Conservation (phyloP, 2,113 vertebrate species). For the Megaceryle torquata region DNA sequence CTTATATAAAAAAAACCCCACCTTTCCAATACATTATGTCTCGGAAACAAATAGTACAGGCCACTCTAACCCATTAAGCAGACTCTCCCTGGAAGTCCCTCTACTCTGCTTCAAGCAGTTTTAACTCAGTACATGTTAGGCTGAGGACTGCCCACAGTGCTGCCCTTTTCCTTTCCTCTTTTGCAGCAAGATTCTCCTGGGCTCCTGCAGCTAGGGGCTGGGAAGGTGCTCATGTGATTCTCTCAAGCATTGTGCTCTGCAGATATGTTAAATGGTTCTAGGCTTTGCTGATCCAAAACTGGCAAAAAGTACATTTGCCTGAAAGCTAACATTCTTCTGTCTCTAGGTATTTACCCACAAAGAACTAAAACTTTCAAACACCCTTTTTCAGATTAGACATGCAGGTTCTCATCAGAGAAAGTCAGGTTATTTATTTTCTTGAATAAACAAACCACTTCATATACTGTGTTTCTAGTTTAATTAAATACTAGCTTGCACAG, state of each 20-base stretch:
- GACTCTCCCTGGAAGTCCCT: not conserved
- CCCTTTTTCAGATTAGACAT: not conserved
- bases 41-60: not conserved
- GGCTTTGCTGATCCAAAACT: not conserved
- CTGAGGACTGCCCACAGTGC: not conserved
- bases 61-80: not conserved
- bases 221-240: not conserved
- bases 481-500: constrained; percentile 12
- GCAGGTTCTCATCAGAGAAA: not conserved
- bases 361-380: not conserved
- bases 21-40: not conserved
- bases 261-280: not conserved
- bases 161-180: not conserved
- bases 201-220: not conserved
- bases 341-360: not conserved
- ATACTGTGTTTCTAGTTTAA: constrained; percentile 13
- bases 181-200: not conserved
- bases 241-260: not conserved
- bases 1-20: rapidly evolving
- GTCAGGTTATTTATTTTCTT: not conserved
- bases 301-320: not conserved
- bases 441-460: constrained; percentile 43
- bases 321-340: not conserved
- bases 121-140: not conserved
- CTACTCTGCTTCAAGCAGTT: not conserved